Evolutionary conservation across 2,797 vertebrate species (phyloP).

Genomic region (Zenarchopterus dispar): DNA sequence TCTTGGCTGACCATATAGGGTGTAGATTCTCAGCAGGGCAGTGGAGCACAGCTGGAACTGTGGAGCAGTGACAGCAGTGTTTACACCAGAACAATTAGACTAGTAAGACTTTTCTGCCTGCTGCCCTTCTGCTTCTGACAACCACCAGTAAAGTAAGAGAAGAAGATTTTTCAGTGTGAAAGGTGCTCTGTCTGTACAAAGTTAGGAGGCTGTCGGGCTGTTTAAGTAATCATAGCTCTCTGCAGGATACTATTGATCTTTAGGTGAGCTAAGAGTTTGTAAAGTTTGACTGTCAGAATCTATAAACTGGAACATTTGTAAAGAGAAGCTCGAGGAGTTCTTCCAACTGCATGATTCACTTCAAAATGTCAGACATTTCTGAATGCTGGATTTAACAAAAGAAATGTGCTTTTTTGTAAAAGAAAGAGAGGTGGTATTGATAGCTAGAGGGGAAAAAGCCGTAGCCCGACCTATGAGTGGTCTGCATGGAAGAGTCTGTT

Average conservation of each 20-base stretch:
- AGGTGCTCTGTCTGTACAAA: conserved; percentile 74
- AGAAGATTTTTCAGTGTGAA: conserved; percentile 82
- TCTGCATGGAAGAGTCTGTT: conserved; percentile 69
- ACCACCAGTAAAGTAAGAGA: conserved; percentile 70
- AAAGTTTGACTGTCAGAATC: conserved; percentile 71
- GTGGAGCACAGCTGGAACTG: conserved; percentile 59
- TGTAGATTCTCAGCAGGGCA: conserved; percentile 65
- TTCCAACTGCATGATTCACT: conserved; percentile 4
- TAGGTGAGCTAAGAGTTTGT: conserved; percentile 80
- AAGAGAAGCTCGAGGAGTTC: conserved; percentile 4
- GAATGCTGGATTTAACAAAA: conserved; percentile 3
- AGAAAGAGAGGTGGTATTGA: conserved; percentile 10
- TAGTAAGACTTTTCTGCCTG: conserved; percentile 67
- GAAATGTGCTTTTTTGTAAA: neutral
- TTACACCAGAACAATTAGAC: conserved; percentile 80
- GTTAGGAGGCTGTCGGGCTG: conserved; percentile 77
- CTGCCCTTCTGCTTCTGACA: conserved; percentile 67
- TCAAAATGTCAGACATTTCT: conserved; percentile 16
- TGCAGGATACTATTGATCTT: conserved; percentile 86
- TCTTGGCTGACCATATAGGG: conserved; percentile 80
- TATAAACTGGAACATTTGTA: conserved; percentile 77
- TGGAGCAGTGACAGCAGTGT: conserved; percentile 59
- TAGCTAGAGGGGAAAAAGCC: conserved; percentile 29
- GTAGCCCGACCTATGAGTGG: conserved; percentile 60
- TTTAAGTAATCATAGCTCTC: conserved; percentile 85